Conservation (phyloP, 2,888 invertebrate species). For the Dryococelus australis region DNA sequence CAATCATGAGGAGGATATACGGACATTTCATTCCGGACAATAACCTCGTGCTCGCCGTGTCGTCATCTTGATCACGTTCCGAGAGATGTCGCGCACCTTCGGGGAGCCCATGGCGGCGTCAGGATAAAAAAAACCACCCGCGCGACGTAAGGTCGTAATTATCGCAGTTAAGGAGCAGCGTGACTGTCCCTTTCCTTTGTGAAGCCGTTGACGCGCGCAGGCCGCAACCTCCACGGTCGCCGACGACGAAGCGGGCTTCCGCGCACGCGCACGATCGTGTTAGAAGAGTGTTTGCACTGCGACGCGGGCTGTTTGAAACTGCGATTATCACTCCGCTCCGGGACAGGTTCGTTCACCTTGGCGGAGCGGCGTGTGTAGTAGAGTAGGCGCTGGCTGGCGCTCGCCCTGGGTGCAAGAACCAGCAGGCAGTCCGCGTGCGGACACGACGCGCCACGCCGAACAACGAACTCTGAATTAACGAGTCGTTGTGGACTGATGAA, state of each 20-base stretch:
- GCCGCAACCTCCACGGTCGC: not conserved
- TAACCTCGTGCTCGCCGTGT: too few species aligned
- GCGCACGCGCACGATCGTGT: not conserved
- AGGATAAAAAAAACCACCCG: not conserved
- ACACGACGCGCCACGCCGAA: too few species aligned
- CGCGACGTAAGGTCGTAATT: not conserved
- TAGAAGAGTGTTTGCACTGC: not conserved
- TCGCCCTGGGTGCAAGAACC: not conserved
- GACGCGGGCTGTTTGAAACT: not conserved
- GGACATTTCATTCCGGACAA: too few species aligned
- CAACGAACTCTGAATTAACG: too few species aligned
- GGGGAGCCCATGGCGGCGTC: not conserved
- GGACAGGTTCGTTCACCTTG: not conserved
- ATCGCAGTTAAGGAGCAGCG: not conserved
- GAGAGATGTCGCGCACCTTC: not conserved
- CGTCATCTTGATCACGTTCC: too few species aligned
- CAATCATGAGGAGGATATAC: too few species aligned
- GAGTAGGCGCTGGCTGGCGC: too few species aligned
- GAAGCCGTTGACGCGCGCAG: not conserved
- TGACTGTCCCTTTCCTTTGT: slow-evolving; percentile 4
- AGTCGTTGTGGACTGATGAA: too few species aligned
- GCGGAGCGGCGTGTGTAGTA: not conserved
- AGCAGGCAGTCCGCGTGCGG: not conserved
- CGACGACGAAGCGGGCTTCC: not conserved
- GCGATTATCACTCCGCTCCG: not conserved